Evolutionary conservation across 2,888 invertebrate species (phyloP).

Genomic region (Odontomyia ornata): DNA sequence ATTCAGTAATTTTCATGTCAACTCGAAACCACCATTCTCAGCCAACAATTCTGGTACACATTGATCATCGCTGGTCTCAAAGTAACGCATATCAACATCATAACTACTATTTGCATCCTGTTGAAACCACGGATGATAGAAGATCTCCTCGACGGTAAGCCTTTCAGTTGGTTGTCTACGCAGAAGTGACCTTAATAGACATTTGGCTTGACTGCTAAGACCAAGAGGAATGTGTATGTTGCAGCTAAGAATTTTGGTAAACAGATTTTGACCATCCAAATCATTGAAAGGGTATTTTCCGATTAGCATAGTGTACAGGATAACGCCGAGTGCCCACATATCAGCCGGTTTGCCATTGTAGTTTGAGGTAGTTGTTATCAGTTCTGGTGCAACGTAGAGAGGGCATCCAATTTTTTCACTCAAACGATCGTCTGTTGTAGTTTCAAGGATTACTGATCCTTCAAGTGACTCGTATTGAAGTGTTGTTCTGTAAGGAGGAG

Average conservation of each 20-base stretch:
- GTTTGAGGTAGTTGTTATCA: slow-evolving; percentile 60
- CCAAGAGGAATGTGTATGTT: slow-evolving; percentile 85
- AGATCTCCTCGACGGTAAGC: slow-evolving; percentile 79
- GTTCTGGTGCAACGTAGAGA: slow-evolving; percentile 61
- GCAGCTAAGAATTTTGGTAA: slow-evolving; percentile 88
- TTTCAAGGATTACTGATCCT: slow-evolving; percentile 62
- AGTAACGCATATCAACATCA: background rate
- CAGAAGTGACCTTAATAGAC: slow-evolving; percentile 82
- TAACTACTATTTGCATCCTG: slow-evolving; percentile 62
- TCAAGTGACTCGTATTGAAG: slow-evolving; percentile 62
- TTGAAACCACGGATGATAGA: slow-evolving; percentile 86
- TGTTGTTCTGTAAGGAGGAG: slow-evolving; percentile 57
- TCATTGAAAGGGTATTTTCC: slow-evolving; percentile 61
- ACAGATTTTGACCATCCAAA: slow-evolving; percentile 66
- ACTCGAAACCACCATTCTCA: slow-evolving; percentile 32
- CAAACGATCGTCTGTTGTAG: slow-evolving; percentile 59
- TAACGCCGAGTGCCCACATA: slow-evolving; percentile 63
- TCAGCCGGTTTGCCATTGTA: slow-evolving; percentile 62
- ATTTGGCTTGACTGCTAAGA: slow-evolving; percentile 81
- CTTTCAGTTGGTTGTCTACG: slow-evolving; percentile 83
- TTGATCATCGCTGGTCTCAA: slow-evolving; percentile 59
- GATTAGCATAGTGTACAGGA: slow-evolving; percentile 62
- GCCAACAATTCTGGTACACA: slow-evolving; percentile 49
- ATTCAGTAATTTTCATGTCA: slow-evolving; percentile 36
- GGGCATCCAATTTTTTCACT: slow-evolving; percentile 63